Conservation (phyloP, 2,113 vertebrate genomes). For the Zosterops borbonicus region DNA sequence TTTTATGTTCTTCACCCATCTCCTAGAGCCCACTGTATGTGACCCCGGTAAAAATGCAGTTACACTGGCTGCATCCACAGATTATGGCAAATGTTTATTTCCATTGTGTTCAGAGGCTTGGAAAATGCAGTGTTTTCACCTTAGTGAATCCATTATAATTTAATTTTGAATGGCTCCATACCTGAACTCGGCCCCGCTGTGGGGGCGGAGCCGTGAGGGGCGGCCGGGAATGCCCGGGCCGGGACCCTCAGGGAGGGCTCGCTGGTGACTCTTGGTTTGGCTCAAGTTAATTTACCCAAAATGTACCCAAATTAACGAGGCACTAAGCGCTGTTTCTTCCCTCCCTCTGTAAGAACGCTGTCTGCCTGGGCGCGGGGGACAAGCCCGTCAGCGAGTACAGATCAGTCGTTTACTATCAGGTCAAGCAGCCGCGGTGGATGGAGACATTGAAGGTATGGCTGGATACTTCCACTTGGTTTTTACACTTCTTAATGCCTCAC, state of each 20-base stretch:
- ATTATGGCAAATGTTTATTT: not conserved
- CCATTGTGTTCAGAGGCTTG: not conserved
- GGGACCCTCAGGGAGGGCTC: accelerated
- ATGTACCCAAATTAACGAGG: accelerated
- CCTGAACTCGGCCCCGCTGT: accelerated
- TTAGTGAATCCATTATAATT: not conserved
- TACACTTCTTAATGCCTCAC: not conserved
- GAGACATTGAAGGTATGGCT: conserved; percentile 90
- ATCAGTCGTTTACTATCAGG: conserved; percentile 95
- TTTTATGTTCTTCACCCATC: accelerated
- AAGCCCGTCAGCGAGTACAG: conserved; percentile 86
- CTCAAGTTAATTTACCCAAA: not conserved
- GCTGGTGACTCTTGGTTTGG: not conserved
- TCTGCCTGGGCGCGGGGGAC: conserved; percentile 93
- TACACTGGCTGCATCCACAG: not conserved
- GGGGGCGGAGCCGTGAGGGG: accelerated
- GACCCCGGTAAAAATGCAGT: not conserved
- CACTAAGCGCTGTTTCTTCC: not conserved
- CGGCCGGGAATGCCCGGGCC: accelerated
- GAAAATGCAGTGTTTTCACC: not conserved
- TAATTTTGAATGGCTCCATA: not conserved
- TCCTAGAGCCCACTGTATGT: accelerated
- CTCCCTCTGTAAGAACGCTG: conserved; percentile 76
- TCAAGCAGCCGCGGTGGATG: conserved; percentile 98
- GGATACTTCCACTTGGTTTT: not conserved